Conservation (phyloP, 2,797 vertebrate genomes). For the Hafferia zeledoni region DNA sequence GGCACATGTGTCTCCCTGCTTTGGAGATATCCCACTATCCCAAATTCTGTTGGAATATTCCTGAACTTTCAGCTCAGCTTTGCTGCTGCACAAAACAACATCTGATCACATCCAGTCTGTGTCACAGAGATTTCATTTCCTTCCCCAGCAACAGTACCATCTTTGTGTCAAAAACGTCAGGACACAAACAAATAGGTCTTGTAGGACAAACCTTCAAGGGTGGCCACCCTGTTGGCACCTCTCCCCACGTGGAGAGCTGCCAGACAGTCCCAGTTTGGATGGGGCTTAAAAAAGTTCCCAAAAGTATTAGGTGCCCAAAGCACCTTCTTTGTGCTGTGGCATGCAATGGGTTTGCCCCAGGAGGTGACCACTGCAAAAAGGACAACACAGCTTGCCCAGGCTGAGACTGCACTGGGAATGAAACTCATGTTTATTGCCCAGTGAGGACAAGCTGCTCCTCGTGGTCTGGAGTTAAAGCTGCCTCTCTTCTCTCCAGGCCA, state of each 20-base stretch:
- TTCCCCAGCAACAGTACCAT: conserved; percentile 33
- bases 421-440: background rate
- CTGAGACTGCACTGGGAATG: background rate
- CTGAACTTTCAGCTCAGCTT: background rate
- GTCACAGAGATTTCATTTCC: background rate
- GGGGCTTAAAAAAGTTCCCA: conserved; percentile 2
- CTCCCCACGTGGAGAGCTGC: background rate
- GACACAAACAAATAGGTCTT: conserved; percentile 53
- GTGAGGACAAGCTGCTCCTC: background rate
- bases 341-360: background rate
- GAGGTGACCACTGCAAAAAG: background rate
- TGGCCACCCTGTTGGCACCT: conserved; percentile 13
- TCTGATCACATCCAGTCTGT: background rate
- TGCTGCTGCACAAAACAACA: background rate
- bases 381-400: background rate
- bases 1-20: rapidly evolving
- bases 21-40: background rate
- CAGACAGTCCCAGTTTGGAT: conserved; percentile 20
- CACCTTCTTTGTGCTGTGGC: background rate
- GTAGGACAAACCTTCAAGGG: conserved; percentile 25
- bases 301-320: conserved; percentile 39
- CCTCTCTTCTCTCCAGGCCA: conserved; percentile 7
- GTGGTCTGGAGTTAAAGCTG: background rate
- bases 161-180: conserved; percentile 41
- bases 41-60: background rate